Evolutionary conservation across 2,797 vertebrate species (phyloP), one percentile per base, ranked within the genome.

Genomic region (Cossypha polioptera): DNA sequence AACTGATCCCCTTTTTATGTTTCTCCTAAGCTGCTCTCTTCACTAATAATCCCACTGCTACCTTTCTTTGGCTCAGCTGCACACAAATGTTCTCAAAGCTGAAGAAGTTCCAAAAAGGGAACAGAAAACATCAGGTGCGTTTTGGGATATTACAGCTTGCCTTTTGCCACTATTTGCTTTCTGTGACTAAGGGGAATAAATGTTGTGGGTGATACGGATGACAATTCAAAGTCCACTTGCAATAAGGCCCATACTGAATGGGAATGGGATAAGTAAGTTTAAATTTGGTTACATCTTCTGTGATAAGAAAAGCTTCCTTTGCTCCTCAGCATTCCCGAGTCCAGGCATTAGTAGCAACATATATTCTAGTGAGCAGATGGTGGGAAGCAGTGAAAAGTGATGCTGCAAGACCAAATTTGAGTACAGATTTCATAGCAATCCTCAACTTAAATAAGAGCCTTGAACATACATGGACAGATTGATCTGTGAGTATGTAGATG

Each of bases 161-260:
- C 85, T 97, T 96, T 97, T 95, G 88, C 93, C 89, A 96, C 94
- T 95, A 24, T 94, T 97, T 96, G 92, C 95, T 94, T 95, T 97
- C 96, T 89, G 94, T 87, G 82, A 79, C 96, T 51, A 90, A 97
- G 88, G 75, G 79, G 94, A 96, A 97, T 28, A 81, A 97, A 95
- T 68, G 87, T 69, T 87, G 85, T 22, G 84, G 5, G 1, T 85
- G 94, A 95, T 9, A 92, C 12, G 82, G 89, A 78, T 18, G 59
- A 29, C 42, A 67, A 72, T 59, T 79, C 74, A 33, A 61, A 54
- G 50, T 1, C 10, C 25, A 26, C 33, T 33, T 87, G 67, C 10
- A 7, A 21, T 25, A 67, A 85, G 24, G 61, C 14, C 42, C 54
- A 10, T 2, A 28, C 33, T 54, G 47, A 80, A 90, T 50, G 79